phyloP scores from a whole-genome alignment of 2,113 vertebrate species.

The Coryphaenoides rupestris region DNA sequence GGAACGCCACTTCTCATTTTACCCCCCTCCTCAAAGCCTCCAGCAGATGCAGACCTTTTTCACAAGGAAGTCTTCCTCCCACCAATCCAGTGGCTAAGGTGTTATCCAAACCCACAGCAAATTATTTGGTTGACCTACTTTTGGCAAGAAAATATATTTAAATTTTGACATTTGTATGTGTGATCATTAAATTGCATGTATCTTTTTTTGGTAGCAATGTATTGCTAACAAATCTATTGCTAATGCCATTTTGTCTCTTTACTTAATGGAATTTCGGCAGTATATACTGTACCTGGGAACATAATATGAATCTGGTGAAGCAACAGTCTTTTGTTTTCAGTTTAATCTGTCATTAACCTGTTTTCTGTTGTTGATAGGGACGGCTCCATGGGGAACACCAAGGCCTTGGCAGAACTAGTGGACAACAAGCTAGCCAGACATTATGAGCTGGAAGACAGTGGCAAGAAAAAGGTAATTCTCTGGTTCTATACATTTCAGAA shows the following conservation, averaged over 20 bases:
- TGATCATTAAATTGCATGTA: too few species aligned
- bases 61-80: not conserved
- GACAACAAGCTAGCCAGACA: constrained; percentile 83
- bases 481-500: constrained; percentile 23
- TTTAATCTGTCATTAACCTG: not conserved
- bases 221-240: too few species aligned
- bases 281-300: too few species aligned
- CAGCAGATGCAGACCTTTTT: constrained; percentile 7
- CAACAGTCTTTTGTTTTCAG: not conserved
- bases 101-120: too few species aligned
- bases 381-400: constrained; percentile 78
- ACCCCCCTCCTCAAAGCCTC: constrained; percentile 10
- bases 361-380: constrained; percentile 64
- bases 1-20: constrained; percentile 26
- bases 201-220: too few species aligned
- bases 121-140: too few species aligned
- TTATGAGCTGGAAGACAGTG: constrained; percentile 83
- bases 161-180: too few species aligned
- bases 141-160: too few species aligned
- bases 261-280: too few species aligned
- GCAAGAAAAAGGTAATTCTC: constrained; percentile 83
- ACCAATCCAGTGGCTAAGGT: not conserved
- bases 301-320: too few species aligned
- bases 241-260: too few species aligned
- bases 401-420: constrained; percentile 84